Percentiles rank a stretch among this genome's conserved stretches.
phyloP scores from a whole-genome alignment of 2,888 invertebrate genomes.

The Drosophila anomalata region DNA sequence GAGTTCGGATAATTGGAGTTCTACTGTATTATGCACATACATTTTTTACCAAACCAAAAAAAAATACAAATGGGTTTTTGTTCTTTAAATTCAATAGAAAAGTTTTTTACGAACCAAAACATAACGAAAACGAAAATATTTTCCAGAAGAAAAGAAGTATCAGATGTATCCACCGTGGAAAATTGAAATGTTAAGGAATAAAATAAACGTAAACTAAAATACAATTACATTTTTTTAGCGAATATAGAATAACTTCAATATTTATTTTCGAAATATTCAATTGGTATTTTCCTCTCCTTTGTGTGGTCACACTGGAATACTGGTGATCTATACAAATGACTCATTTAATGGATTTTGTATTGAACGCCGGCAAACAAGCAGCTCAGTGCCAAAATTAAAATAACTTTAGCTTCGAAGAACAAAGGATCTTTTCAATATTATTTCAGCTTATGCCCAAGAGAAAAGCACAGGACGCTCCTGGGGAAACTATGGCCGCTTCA shows the following conservation, averaged over 20 bases:
- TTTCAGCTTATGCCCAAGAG: slow-evolving; percentile 59
- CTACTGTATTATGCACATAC: neutral
- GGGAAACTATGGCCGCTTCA: slow-evolving; percentile 48
- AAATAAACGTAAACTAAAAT: neutral
- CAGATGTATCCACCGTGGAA: no score
- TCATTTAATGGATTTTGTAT: neutral
- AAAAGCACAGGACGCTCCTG: slow-evolving; percentile 43
- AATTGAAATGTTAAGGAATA: neutral
- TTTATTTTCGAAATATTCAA: neutral
- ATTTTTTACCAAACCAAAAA: neutral
- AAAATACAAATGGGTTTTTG: neutral
- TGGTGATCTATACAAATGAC: slow-evolving; percentile 1
- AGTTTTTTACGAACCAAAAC: no score
- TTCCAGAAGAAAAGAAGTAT: no score
- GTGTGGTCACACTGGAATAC: neutral
- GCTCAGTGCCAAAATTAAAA: neutral
- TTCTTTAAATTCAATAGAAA: no score
- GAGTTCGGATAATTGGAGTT: no score
- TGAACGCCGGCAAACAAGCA: neutral
- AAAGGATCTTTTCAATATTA: neutral
- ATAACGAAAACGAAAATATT: no score
- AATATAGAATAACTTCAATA: neutral
- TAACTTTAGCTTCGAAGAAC: neutral
- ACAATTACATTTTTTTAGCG: neutral
- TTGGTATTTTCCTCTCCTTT: neutral